Evolutionary conservation across 2,113 vertebrate genomes (phyloP).

Genomic region (Salvelinus fontinalis): DNA sequence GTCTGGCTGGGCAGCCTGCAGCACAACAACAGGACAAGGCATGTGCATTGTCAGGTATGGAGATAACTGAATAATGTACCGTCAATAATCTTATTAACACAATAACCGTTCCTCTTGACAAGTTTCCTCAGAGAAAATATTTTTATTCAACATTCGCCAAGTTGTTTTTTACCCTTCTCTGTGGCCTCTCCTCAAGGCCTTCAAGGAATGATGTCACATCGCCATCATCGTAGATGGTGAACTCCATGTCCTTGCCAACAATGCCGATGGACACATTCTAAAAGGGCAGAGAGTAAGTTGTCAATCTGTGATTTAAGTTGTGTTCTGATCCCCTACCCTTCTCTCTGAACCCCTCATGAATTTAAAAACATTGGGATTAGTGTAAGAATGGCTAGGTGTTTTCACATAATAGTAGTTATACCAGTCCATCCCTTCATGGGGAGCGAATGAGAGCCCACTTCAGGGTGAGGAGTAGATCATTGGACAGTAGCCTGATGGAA

Average conservation of each 20-base stretch:
- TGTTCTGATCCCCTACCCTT: background rate
- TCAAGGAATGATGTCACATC: constrained; percentile 85
- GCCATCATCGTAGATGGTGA: constrained; percentile 87
- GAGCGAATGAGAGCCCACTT: too few species aligned
- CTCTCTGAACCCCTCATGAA: too few species aligned
- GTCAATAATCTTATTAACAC: too few species aligned
- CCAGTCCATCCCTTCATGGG: background rate
- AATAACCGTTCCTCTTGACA: background rate
- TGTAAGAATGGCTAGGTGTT: background rate
- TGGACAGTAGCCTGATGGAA: too few species aligned
- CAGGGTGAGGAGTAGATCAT: too few species aligned
- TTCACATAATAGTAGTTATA: background rate
- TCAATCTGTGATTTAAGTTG: background rate
- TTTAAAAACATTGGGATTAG: too few species aligned
- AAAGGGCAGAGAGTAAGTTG: background rate
- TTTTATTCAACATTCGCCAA: background rate
- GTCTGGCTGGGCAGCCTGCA: constrained; percentile 70
- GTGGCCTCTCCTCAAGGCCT: constrained; percentile 87
- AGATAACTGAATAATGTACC: background rate
- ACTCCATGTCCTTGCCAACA: constrained; percentile 87
- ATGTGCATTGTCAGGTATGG: background rate
- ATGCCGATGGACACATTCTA: constrained; percentile 90
- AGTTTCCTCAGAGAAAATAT: background rate
- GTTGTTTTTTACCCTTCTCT: constrained; percentile 77
- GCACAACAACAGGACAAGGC: background rate